Evolutionary conservation across 1,140 invertebrate species (phyloP).

Genomic region (Tetranychus cinnabarinus): DNA sequence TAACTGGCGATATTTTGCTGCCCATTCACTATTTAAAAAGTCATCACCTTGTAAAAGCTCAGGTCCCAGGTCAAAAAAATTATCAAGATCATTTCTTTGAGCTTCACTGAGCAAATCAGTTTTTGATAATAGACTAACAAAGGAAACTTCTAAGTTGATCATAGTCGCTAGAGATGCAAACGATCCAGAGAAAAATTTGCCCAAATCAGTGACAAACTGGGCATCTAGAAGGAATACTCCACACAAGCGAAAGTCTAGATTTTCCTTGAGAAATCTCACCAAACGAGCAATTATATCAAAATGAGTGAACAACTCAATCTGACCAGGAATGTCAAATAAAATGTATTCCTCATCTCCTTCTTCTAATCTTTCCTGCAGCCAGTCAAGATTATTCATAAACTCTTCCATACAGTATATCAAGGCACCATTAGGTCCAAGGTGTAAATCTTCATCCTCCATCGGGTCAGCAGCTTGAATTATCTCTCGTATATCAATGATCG

Average conservation of each 20-base stretch:
- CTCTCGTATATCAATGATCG: constrained; percentile 67
- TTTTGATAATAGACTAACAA: constrained; percentile 84
- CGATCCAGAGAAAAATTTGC: constrained; percentile 82
- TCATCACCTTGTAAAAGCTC: constrained; percentile 4
- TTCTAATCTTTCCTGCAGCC: constrained; percentile 61
- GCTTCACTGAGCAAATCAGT: constrained; percentile 72
- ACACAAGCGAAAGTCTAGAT: constrained; percentile 41
- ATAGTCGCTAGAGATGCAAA: constrained; percentile 85
- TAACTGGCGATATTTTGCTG: constrained; percentile 7
- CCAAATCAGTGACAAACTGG: constrained; percentile 84
- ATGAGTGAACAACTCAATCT: constrained; percentile 95
- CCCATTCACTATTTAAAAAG: constrained; percentile 2
- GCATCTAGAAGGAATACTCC: constrained; percentile 80
- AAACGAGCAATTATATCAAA: constrained; percentile 63
- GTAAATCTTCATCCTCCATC: constrained; percentile 84
- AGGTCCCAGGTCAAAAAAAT: constrained; percentile 6
- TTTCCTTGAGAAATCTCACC: constrained; percentile 40
- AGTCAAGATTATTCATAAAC: constrained; percentile 65
- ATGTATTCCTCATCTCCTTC: constrained; percentile 62
- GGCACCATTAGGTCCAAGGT: constrained; percentile 90
- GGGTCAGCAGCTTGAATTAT: constrained; percentile 83
- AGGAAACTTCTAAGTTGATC: constrained; percentile 81
- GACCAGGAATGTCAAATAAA: constrained; percentile 95
- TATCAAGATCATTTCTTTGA: constrained; percentile 50
- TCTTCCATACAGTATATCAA: constrained; percentile 94